Conservation (phyloP, 2,113 vertebrate species). For the Poeciliopsis turrubarensis region DNA sequence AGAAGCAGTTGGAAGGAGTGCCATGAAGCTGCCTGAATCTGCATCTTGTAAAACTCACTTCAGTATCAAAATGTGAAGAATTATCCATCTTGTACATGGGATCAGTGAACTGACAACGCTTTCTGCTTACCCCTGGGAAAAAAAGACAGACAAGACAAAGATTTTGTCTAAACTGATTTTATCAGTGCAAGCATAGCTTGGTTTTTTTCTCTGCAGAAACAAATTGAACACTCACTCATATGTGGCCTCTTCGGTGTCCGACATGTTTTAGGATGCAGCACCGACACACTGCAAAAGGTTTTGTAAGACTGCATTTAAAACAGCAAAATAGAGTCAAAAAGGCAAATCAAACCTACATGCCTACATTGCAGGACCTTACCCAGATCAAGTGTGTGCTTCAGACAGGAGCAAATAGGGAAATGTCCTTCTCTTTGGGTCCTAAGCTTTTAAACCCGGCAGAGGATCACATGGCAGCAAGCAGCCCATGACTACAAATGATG, state of each 20-base stretch:
- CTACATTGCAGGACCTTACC: slow-evolving; percentile 60
- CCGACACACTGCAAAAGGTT: slow-evolving; percentile 41
- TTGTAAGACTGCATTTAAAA: not conserved
- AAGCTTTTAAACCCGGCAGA: slow-evolving; percentile 78
- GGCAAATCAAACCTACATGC: not conserved
- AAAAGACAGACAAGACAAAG: slow-evolving; percentile 2
- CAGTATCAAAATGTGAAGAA: slow-evolving; percentile 11
- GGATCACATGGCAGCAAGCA: slow-evolving; percentile 73
- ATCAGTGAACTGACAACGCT: not conserved
- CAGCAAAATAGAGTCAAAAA: not conserved
- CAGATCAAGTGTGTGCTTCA: slow-evolving; percentile 32
- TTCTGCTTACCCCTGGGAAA: slow-evolving; percentile 86
- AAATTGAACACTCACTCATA: slow-evolving; percentile 84
- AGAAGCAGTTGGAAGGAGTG: not conserved
- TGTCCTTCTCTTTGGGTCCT: slow-evolving; percentile 45
- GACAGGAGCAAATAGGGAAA: slow-evolving; percentile 24
- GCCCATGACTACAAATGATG: slow-evolving; percentile 64
- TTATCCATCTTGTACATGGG: not conserved
- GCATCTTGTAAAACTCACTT: not conserved
- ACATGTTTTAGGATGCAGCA: slow-evolving; percentile 80
- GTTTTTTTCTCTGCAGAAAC: not conserved
- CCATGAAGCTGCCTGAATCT: slow-evolving; percentile 21
- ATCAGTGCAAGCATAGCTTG: not conserved
- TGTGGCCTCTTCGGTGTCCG: slow-evolving; percentile 84
- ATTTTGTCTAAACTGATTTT: slow-evolving; percentile 4